Evolutionary conservation across 1,140 invertebrate genomes (phyloP).

Genomic region (Paraescarpia echinospica): DNA sequence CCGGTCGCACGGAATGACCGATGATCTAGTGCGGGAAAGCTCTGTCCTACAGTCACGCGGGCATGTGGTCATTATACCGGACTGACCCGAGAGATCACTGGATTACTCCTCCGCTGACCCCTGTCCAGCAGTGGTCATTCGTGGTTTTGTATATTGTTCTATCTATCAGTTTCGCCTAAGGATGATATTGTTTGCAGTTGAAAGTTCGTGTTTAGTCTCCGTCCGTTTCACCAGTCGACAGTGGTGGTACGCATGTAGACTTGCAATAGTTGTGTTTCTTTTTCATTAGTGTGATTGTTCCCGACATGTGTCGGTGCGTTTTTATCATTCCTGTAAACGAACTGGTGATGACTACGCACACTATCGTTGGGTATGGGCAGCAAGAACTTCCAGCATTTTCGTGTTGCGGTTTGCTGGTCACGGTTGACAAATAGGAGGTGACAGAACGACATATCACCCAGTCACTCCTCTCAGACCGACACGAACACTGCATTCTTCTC

Average conservation of each 20-base stretch:
- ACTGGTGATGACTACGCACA: neutral
- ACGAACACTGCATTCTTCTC: too few relatives aligned
- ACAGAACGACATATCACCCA: neutral
- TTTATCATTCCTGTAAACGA: neutral
- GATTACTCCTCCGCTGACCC: neutral
- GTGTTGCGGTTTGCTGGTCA: neutral
- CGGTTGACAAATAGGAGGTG: neutral
- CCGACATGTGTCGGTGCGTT: neutral
- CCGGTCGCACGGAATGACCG: neutral
- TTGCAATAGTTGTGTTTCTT: too few relatives aligned
- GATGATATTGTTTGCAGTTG: too few relatives aligned
- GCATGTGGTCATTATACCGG: neutral
- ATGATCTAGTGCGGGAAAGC: neutral
- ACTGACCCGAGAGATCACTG: neutral
- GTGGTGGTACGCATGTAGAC: too few relatives aligned
- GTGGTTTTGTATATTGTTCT: neutral
- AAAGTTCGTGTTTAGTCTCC: too few relatives aligned
- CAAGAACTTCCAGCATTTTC: neutral
- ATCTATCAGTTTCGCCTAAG: neutral
- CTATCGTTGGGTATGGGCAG: neutral
- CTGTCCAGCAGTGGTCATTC: neutral
- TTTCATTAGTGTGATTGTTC: too few relatives aligned
- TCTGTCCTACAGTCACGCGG: neutral
- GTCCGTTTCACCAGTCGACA: too few relatives aligned
- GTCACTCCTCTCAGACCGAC: too few relatives aligned